These are phyloP conservation scores for Plagodis pulveraria DNA, from an alignment of 2,888 invertebrate genomes.

Conservation along the genomic window DNA sequence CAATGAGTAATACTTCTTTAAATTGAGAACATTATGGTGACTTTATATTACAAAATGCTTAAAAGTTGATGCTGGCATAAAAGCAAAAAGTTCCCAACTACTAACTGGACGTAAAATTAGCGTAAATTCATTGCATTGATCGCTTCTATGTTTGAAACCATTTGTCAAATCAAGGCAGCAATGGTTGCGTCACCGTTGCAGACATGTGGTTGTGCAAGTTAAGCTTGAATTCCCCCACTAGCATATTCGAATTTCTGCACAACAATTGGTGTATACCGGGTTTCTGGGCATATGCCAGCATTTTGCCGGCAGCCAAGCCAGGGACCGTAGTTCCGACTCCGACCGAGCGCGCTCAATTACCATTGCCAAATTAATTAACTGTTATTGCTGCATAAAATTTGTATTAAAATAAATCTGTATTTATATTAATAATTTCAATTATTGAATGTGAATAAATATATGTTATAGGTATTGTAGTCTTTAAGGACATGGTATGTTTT, in stretches of 20 bases:
- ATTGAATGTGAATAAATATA: constrained; percentile 8
- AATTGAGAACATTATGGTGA: too few species aligned
- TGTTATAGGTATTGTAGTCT: constrained; percentile 2
- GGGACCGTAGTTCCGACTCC: constrained; percentile 11
- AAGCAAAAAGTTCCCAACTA: too few species aligned
- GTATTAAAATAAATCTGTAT: constrained; percentile 14
- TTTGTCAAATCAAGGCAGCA: neutral
- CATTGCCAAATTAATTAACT: constrained; percentile 24
- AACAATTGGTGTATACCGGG: constrained; percentile 18
- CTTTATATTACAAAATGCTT: too few species aligned
- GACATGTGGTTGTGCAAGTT: constrained; percentile 2
- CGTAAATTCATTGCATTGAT: too few species aligned
- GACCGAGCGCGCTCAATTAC: constrained; percentile 19
- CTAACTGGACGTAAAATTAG: too few species aligned
- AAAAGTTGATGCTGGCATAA: too few species aligned
- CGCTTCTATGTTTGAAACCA: too few species aligned
- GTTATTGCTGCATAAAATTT: constrained; percentile 17
- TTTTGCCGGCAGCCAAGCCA: constrained; percentile 18
- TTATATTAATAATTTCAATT: constrained; percentile 5
- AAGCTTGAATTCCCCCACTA: neutral
- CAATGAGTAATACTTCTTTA: too few species aligned
- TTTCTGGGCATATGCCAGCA: constrained; percentile 28
- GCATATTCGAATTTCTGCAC: constrained; percentile 4
- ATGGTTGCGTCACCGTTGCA: neutral
- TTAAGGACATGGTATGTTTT: neutral